Percentiles rank a stretch among this genome's conserved stretches.
Conservation (phyloP, 2,797 vertebrate genomes). For the Lepilemur septentrionalis region DNA sequence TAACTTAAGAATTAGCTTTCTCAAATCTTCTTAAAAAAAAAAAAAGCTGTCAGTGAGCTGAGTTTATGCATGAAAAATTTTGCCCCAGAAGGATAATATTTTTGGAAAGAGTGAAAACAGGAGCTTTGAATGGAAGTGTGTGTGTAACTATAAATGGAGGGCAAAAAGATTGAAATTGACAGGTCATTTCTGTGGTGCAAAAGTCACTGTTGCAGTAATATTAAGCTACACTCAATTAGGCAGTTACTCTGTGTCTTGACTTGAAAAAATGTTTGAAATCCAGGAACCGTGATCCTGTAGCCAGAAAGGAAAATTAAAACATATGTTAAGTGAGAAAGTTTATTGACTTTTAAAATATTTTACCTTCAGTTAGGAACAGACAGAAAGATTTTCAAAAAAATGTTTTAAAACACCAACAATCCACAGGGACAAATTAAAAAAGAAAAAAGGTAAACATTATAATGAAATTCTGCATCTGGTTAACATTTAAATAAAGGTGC, state of each 20-base stretch:
- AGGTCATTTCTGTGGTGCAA: neutral
- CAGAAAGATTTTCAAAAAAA: neutral
- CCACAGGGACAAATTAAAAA: conserved; percentile 35
- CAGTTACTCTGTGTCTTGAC: conserved; percentile 53
- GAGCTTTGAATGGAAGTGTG: conserved; percentile 47
- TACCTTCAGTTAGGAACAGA: conserved; percentile 40
- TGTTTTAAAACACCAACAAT: conserved; percentile 48
- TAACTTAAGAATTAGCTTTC: conserved; percentile 26
- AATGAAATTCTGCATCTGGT: conserved; percentile 80
- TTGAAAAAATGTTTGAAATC: conserved; percentile 65
- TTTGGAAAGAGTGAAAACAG: conserved; percentile 54
- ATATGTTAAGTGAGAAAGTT: conserved; percentile 27
- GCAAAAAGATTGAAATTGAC: neutral
- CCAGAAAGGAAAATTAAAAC: conserved; percentile 58
- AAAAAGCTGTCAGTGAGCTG: neutral
- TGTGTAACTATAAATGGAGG: neutral
- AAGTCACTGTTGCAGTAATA: neutral
- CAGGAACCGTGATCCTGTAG: conserved; percentile 37
- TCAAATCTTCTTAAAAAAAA: neutral
- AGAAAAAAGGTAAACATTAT: neutral
- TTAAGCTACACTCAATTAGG: conserved; percentile 51
- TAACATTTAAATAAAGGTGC: conserved; percentile 83
- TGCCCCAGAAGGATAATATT: conserved; percentile 57
- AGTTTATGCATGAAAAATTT: conserved; percentile 58
- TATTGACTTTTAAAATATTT: conserved; percentile 27